These are phyloP conservation scores for Odontesthes bonariensis DNA, from an alignment of 2,113 vertebrate genomes.

Conservation along the genomic window DNA sequence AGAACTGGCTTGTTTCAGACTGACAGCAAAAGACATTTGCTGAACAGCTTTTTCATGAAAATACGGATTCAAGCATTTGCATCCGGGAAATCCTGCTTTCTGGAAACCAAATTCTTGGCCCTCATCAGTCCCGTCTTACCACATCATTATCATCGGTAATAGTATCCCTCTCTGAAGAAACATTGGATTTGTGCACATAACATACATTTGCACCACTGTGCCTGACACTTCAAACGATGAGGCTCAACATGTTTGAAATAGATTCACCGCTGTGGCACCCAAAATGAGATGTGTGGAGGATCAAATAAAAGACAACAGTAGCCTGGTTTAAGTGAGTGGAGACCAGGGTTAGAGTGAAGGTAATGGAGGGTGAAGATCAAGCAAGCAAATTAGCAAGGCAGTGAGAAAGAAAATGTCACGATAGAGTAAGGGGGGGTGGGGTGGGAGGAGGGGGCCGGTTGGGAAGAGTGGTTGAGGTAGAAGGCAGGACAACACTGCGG, in stretches of 20 bases:
- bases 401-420: slow-evolving; percentile 35
- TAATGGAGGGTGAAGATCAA: slow-evolving; percentile 25
- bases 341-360: slow-evolving; percentile 1
- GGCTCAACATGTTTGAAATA: slow-evolving; percentile 53
- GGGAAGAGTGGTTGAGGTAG: slow-evolving; percentile 52
- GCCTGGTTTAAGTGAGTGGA: slow-evolving; percentile 38
- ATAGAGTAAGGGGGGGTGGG: slow-evolving; percentile 17
- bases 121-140: slow-evolving; percentile 35
- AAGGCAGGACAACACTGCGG: slow-evolving; percentile 70
- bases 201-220: slow-evolving; percentile 46
- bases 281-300: slow-evolving; percentile 59
- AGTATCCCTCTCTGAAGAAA: slow-evolving; percentile 59
- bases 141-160: slow-evolving; percentile 71
- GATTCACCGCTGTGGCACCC: slow-evolving; percentile 49
- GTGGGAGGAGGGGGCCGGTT: slow-evolving; percentile 45
- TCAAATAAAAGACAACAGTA: slow-evolving; percentile 64
- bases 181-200: slow-evolving; percentile 60
- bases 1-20: slow-evolving; percentile 13
- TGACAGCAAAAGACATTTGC: not conserved
- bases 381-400: slow-evolving; percentile 28
- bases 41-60: slow-evolving; percentile 12
- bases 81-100: slow-evolving; percentile 44
- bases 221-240: slow-evolving; percentile 40
- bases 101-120: slow-evolving; percentile 52
- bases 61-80: slow-evolving; percentile 27